Evolutionary conservation across 2,113 vertebrate genomes (phyloP).

Genomic region (Embiotoca jacksoni): DNA sequence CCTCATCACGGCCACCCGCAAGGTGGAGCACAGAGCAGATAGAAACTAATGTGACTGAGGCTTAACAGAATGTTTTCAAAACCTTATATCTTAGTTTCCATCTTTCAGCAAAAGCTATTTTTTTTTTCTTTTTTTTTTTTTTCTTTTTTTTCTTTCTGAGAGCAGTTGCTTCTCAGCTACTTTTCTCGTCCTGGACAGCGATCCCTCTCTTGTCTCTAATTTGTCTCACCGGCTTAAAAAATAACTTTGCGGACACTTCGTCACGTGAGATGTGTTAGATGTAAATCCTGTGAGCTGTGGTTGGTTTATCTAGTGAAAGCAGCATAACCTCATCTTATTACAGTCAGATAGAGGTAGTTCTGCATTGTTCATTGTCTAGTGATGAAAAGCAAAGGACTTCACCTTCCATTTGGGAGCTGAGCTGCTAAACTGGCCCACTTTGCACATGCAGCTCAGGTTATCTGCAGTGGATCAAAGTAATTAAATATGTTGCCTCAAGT

Average conservation of each 20-base stretch:
- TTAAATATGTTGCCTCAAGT: neutral
- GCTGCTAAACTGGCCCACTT: neutral
- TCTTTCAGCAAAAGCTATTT: constrained; percentile 17
- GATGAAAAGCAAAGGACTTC: constrained; percentile 45
- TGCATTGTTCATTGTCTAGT: constrained; percentile 47
- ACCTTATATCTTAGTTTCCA: constrained; percentile 20
- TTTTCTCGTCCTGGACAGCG: constrained; percentile 9
- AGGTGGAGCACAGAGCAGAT: constrained; percentile 53
- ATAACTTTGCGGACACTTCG: constrained; percentile 42
- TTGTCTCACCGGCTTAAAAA: constrained; percentile 44
- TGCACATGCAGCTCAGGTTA: constrained; percentile 22
- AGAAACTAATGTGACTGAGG: constrained; percentile 38
- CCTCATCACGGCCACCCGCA: constrained; percentile 66
- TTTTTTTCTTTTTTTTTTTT: neutral
- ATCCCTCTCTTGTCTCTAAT: constrained; percentile 34
- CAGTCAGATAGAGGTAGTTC: constrained; percentile 27
- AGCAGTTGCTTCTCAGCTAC: neutral
- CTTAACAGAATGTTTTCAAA: constrained; percentile 41
- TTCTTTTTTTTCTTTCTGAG: neutral
- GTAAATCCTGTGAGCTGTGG: constrained; percentile 25
- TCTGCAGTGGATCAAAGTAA: neutral
- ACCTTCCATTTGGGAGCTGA: constrained; percentile 11
- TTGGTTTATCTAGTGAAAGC: constrained; percentile 52
- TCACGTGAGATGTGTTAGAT: constrained; percentile 64
- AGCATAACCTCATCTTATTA: constrained; percentile 47